A percentile compares a stretch with the other conserved stretches of the same genome.
Evolutionary conservation across 2,888 invertebrate genomes (phyloP).

Genomic region (Esperia sulphurella): DNA sequence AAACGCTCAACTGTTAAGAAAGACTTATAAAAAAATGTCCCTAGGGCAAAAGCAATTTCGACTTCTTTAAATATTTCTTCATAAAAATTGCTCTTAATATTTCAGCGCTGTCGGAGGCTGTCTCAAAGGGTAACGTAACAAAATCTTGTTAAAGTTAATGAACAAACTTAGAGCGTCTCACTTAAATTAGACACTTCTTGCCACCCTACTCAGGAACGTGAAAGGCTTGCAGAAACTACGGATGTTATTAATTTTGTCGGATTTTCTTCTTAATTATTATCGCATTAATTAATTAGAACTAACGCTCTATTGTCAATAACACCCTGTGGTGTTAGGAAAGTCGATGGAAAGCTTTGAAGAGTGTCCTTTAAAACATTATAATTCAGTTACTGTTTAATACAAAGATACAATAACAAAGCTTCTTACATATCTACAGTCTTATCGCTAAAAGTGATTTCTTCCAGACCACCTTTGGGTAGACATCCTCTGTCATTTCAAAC

Average conservation of each 20-base stretch:
- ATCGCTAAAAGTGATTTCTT: too few species aligned
- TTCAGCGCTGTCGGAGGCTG: conserved; percentile 34
- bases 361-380: too few species aligned
- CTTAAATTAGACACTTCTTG: conserved; percentile 54
- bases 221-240: neutral
- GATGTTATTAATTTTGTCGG: neutral
- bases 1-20: neutral
- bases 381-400: too few species aligned
- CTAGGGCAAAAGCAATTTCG: conserved; percentile 11
- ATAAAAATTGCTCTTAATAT: conserved; percentile 48
- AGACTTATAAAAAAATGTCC: conserved; percentile 1
- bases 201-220: conserved; percentile 22
- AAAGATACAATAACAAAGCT: too few species aligned
- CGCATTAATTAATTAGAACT: too few species aligned
- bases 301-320: too few species aligned
- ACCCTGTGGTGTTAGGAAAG: too few species aligned
- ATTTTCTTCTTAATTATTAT: neutral
- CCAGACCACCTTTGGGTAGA: too few species aligned
- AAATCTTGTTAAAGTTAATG: conserved; percentile 73
- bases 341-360: too few species aligned
- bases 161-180: conserved; percentile 64
- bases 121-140: conserved; percentile 60
- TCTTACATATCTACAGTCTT: too few species aligned
- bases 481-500: too few species aligned
- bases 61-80: conserved; percentile 18